These are phyloP conservation scores for Drosophila tsacasi DNA, from an alignment of 1,140 invertebrate species.

Conservation along the genomic window DNA sequence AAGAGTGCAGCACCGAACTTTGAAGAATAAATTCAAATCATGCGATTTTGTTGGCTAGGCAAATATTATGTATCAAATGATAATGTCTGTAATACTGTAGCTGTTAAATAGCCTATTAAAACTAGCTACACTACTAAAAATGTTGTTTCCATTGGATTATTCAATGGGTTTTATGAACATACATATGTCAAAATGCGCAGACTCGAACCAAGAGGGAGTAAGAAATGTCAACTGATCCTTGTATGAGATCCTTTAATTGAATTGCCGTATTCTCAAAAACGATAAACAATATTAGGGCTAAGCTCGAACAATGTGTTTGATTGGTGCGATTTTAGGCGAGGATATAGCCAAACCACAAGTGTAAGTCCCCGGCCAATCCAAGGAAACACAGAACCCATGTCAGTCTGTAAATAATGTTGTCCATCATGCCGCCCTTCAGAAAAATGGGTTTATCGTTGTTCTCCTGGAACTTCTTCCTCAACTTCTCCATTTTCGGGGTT, in stretches of 20 bases:
- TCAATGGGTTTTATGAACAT: not conserved
- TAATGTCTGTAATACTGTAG: not conserved
- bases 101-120: conserved; percentile 10
- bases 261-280: conserved; percentile 12
- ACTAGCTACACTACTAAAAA: not conserved
- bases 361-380: conserved; percentile 76
- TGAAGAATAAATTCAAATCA: conserved; percentile 78
- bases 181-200: not conserved
- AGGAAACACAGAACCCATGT: conserved; percentile 85
- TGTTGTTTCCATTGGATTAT: not conserved
- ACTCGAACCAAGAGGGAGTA: not conserved
- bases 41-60: not conserved
- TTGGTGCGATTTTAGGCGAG: conserved; percentile 12
- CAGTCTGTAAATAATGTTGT: conserved; percentile 86
- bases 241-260: conserved; percentile 9
- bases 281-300: not conserved
- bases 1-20: conserved; percentile 89
- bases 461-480: conserved; percentile 85
- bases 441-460: conserved; percentile 87
- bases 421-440: conserved; percentile 87
- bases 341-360: conserved; percentile 55
- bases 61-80: not conserved
- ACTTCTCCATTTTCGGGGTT: conserved; percentile 65
- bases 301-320: conserved; percentile 3
- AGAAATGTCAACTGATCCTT: not conserved